Percentiles rank a stretch among this genome's conserved stretches.
Evolutionary conservation across 2,888 invertebrate species (phyloP).

Genomic region (Platerodrilus igneus): DNA sequence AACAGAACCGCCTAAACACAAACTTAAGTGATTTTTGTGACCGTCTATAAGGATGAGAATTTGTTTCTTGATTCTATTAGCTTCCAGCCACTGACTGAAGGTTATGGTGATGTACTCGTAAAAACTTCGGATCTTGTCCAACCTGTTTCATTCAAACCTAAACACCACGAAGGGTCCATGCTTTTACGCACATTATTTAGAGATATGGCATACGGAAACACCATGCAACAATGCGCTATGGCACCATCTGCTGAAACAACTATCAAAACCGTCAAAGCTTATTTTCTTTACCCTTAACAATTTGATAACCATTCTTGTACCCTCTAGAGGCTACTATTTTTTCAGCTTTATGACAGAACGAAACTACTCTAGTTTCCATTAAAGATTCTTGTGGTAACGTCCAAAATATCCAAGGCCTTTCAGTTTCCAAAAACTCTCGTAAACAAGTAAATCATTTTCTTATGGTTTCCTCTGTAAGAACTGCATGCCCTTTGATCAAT

Average conservation of each 20-base stretch:
- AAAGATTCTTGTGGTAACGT: not conserved
- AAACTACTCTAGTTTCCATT: not conserved
- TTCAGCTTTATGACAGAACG: not conserved
- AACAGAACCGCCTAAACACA: slow-evolving; percentile 15
- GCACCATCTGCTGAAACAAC: slow-evolving; percentile 10
- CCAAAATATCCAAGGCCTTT: slow-evolving; percentile 3
- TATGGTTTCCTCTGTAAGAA: slow-evolving; percentile 19
- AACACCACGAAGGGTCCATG: slow-evolving; percentile 11
- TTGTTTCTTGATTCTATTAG: slow-evolving; percentile 17
- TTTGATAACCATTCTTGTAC: too few relatives aligned
- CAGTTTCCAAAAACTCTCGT: slow-evolving; percentile 6
- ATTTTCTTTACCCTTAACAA: slow-evolving; percentile 16
- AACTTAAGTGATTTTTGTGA: slow-evolving; percentile 27
- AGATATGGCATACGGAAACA: slow-evolving; percentile 11
- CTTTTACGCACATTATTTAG: slow-evolving; percentile 10
- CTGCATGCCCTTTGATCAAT: slow-evolving; percentile 18
- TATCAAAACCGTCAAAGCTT: slow-evolving; percentile 16
- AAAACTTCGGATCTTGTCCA: slow-evolving; percentile 26
- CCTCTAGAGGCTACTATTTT: slow-evolving; percentile 3
- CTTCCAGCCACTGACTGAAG: slow-evolving; percentile 16
- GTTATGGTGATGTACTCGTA: slow-evolving; percentile 18
- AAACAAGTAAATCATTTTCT: slow-evolving; percentile 20
- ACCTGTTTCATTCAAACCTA: slow-evolving; percentile 15
- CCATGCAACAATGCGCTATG: slow-evolving; percentile 15
- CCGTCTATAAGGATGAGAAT: slow-evolving; percentile 29